A percentile compares a stretch with the other conserved stretches of the same genome.
phyloP scores from a whole-genome alignment of 2,797 vertebrate genomes.

The Gorsachius magnificus region DNA sequence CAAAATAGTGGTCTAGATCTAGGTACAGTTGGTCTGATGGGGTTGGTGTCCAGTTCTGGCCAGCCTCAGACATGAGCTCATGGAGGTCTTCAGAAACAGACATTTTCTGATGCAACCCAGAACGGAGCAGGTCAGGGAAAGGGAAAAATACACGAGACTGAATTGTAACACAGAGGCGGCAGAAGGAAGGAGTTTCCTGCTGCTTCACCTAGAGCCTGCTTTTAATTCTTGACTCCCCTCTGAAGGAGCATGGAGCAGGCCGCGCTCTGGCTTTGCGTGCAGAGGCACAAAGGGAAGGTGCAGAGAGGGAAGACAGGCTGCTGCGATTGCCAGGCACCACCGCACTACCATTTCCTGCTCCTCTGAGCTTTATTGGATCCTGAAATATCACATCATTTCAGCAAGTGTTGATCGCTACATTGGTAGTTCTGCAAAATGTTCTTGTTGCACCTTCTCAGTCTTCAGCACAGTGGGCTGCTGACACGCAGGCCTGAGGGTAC shows the following conservation, averaged over 20 bases:
- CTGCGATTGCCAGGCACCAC: neutral
- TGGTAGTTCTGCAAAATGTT: neutral
- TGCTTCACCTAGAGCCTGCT: neutral
- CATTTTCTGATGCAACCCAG: neutral
- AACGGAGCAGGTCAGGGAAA: neutral
- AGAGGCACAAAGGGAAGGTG: neutral
- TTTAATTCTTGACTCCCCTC: neutral
- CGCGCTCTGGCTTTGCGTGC: rapidly evolving
- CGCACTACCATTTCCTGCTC: neutral
- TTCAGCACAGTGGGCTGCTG: neutral
- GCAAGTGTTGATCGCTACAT: neutral
- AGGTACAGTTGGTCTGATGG: neutral
- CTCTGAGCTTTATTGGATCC: neutral
- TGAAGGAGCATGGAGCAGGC: neutral
- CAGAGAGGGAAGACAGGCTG: neutral
- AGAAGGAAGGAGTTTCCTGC: neutral
- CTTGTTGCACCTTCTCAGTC: constrained; percentile 11
- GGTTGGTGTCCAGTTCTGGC: neutral
- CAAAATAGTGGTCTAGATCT: neutral
- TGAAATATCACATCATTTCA: neutral
- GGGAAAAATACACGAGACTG: neutral
- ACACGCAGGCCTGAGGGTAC: neutral
- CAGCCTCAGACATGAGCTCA: neutral
- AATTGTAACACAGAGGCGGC: neutral
- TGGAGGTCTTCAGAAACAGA: neutral